Evolutionary conservation across 2,797 vertebrate species (phyloP).

Genomic region (Danio kyathit): DNA sequence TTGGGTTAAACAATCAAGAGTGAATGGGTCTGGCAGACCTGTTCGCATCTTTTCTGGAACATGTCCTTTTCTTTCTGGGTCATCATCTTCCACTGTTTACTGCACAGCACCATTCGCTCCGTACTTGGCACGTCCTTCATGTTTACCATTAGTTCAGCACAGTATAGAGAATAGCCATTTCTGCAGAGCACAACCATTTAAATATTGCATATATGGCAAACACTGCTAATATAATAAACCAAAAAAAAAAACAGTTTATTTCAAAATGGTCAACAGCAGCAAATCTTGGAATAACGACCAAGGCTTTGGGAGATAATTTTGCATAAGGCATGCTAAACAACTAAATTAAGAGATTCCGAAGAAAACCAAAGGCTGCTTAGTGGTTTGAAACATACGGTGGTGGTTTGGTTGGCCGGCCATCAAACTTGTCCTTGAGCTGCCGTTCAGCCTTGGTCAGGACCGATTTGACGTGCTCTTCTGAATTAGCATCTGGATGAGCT

Average conservation of each 20-base stretch:
- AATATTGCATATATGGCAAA: background rate
- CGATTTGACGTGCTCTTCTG: constrained; percentile 80
- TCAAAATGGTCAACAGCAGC: background rate
- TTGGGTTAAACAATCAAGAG: background rate
- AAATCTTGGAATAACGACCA: background rate
- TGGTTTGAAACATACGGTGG: constrained; percentile 77
- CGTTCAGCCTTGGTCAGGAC: constrained; percentile 85
- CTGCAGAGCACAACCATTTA: constrained; percentile 57
- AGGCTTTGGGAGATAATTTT: background rate
- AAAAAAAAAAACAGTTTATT: background rate
- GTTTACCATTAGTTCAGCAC: constrained; percentile 85
- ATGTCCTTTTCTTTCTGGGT: constrained; percentile 85
- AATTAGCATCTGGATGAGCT: constrained; percentile 78
- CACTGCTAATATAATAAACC: background rate
- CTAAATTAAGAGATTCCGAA: constrained; percentile 5
- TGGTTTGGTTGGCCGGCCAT: constrained; percentile 82
- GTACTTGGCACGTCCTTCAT: constrained; percentile 87
- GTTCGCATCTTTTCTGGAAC: constrained; percentile 85
- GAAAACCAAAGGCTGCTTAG: background rate
- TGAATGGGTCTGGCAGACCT: constrained; percentile 68
- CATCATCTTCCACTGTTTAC: constrained; percentile 86
- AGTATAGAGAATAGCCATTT: constrained; percentile 85
- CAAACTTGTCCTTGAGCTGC: constrained; percentile 86
- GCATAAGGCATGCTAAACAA: background rate
- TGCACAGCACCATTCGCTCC: constrained; percentile 85